Evolutionary conservation across 2,888 invertebrate species (phyloP).

Genomic region (Dynastes tityus): DNA sequence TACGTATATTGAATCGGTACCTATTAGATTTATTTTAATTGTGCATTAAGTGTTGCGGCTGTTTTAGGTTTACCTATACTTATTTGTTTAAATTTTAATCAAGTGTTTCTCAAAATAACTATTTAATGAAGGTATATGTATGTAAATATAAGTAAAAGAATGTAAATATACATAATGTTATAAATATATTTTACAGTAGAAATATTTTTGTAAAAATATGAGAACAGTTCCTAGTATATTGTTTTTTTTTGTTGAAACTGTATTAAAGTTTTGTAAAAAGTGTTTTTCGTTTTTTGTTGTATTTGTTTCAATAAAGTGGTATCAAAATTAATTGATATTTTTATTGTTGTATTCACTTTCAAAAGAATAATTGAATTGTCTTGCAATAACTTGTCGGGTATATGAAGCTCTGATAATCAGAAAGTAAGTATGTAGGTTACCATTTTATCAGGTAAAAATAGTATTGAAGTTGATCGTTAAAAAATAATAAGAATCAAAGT

Average conservation of each 20-base stretch:
- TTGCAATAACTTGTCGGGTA: conserved; percentile 1
- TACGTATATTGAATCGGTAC: conserved; percentile 22
- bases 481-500: too few relatives aligned
- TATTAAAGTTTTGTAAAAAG: conserved; percentile 49
- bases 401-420: too few relatives aligned
- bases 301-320: conserved; percentile 52
- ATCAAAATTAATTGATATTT: conserved; percentile 47
- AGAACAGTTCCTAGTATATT: conserved; percentile 51
- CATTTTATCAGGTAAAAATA: too few relatives aligned
- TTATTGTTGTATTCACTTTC: conserved; percentile 18
- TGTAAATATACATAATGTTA: conserved; percentile 40
- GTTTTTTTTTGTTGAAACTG: conserved; percentile 51
- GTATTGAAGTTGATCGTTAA: too few relatives aligned
- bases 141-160: conserved; percentile 36
- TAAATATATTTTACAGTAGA: conserved; percentile 52
- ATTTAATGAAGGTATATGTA: conserved; percentile 37
- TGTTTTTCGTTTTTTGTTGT: conserved; percentile 49
- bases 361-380: conserved; percentile 21
- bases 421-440: too few relatives aligned
- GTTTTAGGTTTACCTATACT: conserved; percentile 31
- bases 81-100: conserved; percentile 40
- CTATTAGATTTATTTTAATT: conserved; percentile 22
- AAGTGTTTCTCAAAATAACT: conserved; percentile 25
- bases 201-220: conserved; percentile 50
- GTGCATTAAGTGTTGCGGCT: conserved; percentile 41